Base-by-base conservation (phyloP, 2,888 invertebrate genomes). In the Drosophila silvestris region DNA sequence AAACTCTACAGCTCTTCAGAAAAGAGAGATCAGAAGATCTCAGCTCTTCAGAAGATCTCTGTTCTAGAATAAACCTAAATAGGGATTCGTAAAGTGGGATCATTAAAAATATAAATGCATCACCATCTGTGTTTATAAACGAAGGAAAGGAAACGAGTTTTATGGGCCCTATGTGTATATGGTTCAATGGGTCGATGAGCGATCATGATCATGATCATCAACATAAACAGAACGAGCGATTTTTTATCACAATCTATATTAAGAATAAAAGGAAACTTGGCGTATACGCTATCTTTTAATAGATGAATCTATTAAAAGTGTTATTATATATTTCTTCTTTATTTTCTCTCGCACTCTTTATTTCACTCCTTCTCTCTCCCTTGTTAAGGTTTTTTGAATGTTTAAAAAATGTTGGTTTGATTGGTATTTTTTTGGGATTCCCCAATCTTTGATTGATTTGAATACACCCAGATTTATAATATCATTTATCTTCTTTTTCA, bases 271-370 rank as follows among this genome's bases (percentile, higher is more conserved):
- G 16, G 26, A 47, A 47, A 47, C 44, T 44, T n/a, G 39, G n/a
- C 39, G 39, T 9, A 39, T n/a, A n/a, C 14, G 22, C 14, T 22
- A 12, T 22, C n/a, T 3, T 6, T 22, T 22, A 22, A 80, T 82
- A 80, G 78, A 59, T 64, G 52, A 30, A 52, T 32, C 62, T 39
- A 74, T 74, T 65, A 63, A 54, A 63, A 59, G n/a, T 54, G 63
- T 71, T 60, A 80, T 74, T 71, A 58, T 7, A 7, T 2, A 22
- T 22, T 22, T 47, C 4, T 22, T 22, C 7, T 22, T 14, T 14
- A 14, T 22, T 22, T 47, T 16, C 41, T 4, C 22, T 14, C 7
- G 7, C 4, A 41, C 10, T 41, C 5, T 41, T 41, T n/a, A n/a
- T 19, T n/a, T 39, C 19, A 10, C 39, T 39, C 19, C 3, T 35